These are phyloP conservation scores for Suncus etruscus DNA, from an alignment of 2,113 vertebrate species.

Conservation along the genomic window DNA sequence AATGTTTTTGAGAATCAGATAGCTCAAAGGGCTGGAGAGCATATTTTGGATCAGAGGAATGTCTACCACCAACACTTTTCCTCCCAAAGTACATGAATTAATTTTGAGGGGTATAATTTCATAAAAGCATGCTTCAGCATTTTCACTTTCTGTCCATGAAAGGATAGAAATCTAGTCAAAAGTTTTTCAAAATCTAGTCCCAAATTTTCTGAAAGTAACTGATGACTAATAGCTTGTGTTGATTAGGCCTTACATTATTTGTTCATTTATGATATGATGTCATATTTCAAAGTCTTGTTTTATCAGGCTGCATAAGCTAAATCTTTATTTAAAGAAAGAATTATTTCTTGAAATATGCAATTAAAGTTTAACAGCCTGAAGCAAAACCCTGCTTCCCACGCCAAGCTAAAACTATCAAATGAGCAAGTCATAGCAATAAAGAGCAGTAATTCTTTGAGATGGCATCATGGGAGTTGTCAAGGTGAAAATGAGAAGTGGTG, in stretches of 20 bases:
- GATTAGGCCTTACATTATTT: slow-evolving; percentile 57
- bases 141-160: slow-evolving; percentile 48
- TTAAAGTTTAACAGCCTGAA: slow-evolving; percentile 54
- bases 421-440: slow-evolving; percentile 14
- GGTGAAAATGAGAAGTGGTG: slow-evolving; percentile 50
- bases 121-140: neutral
- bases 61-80: too few relatives aligned
- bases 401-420: slow-evolving; percentile 42
- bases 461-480: slow-evolving; percentile 33
- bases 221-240: slow-evolving; percentile 51
- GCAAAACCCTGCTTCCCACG: slow-evolving; percentile 45
- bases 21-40: too few relatives aligned
- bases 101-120: neutral
- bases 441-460: slow-evolving; percentile 46
- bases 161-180: neutral
- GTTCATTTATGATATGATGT: neutral
- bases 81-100: too few relatives aligned
- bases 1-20: neutral
- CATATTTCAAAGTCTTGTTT: slow-evolving; percentile 23
- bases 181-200: neutral
- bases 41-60: too few relatives aligned
- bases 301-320: neutral
- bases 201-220: slow-evolving; percentile 55
- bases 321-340: slow-evolving; percentile 62
- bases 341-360: slow-evolving; percentile 37